Evolutionary conservation across 2,113 vertebrate genomes (phyloP), one percentile per base, ranked within the genome.

Genomic region (Noctilio leporinus): DNA sequence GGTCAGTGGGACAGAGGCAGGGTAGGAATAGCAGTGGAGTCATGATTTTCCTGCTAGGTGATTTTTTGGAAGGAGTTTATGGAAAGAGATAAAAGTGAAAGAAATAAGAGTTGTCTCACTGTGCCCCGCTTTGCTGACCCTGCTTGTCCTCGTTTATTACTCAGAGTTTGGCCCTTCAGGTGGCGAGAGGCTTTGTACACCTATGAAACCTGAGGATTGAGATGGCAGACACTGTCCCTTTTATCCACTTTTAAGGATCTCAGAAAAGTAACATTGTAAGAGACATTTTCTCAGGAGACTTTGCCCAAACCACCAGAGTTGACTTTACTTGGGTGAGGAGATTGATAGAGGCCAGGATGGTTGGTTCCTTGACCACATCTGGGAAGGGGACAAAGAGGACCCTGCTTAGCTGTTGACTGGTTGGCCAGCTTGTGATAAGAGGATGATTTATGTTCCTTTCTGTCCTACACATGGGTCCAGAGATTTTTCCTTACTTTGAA

Each of bases 401-500:
- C 57, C 38, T 85, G 26, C 86, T 86, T 80, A 51, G 86, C 53
- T 88, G 76, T 73, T 82, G 35, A 69, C 35, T 70, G 92, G 38
- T 73, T 93, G 86, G 73, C 67, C 72, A 75, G 1, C 73, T 90
- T 69, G n/a, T 77, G 87, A 81, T 90, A 96, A 94, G 70, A 77
- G 26, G 64, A 30, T 94, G 70, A 89, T 91, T 92, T 91, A 73
- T 89, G n/a, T 90, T 81, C 59, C 59, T 73, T 83, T 94, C 64
- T 4, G 30, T 40, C 47, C 47, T 82, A 67, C 62, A 94, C 51
- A 70, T 85, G 89, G 73, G 26, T 43, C 75, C 53, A 33, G 92
- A 92, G 84, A 91, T 89, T 88, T 94, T 94, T 90, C 80, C 85
- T 75, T 72, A 89, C 93, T 96, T 93, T 96, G 89, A 94, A 95